phyloP scores from a whole-genome alignment of 2,113 vertebrate species.

The Hypanus sabinus region DNA sequence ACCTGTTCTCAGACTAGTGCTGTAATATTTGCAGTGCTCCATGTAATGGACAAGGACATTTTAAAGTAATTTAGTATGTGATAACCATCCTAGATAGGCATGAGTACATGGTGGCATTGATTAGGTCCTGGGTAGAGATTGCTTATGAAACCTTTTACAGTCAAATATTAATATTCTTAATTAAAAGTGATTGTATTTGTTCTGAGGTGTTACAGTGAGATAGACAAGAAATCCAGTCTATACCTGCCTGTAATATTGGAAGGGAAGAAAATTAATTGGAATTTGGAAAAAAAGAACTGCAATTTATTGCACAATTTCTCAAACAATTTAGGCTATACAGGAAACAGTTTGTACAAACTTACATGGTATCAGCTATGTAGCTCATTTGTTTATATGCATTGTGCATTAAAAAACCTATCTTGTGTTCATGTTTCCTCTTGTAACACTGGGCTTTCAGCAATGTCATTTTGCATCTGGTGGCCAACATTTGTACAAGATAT shows the following conservation, averaged over 20 bases:
- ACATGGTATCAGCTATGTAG: neutral
- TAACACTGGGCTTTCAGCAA: neutral
- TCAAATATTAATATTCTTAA: neutral
- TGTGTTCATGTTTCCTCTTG: neutral
- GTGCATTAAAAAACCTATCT: too few species aligned
- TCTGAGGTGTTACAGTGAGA: too few species aligned
- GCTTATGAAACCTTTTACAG: neutral
- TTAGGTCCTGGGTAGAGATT: neutral
- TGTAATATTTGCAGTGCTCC: neutral
- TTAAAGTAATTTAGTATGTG: neutral
- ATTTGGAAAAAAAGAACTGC: neutral
- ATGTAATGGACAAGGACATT: neutral
- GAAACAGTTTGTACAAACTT: neutral
- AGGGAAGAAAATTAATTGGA: neutral
- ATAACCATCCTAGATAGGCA: neutral
- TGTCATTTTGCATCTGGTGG: neutral
- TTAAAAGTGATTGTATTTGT: neutral
- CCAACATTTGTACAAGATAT: neutral
- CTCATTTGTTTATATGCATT: neutral
- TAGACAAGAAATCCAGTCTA: too few species aligned
- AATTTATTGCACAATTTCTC: neutral
- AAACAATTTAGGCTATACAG: neutral
- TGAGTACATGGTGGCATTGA: neutral
- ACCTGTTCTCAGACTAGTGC: neutral
- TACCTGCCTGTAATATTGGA: neutral